Conservation (phyloP, 2,113 vertebrate species). For the Ageneiosus marmoratus region DNA sequence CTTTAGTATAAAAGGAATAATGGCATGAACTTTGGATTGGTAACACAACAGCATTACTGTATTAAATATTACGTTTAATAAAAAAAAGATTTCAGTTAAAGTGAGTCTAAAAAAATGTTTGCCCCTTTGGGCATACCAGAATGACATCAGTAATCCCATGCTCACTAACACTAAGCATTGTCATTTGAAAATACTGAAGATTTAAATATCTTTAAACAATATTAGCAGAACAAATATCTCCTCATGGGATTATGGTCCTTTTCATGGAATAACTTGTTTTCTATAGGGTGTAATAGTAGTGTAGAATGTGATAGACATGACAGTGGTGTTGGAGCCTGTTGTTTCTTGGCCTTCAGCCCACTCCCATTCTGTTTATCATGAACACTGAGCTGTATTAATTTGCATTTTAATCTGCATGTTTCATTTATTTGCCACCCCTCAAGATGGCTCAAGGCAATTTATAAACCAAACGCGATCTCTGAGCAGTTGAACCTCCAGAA, state of each 20-base stretch:
- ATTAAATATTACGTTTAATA: not conserved
- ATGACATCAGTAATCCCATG: not conserved
- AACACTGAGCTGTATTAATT: not conserved
- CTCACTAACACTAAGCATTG: not conserved
- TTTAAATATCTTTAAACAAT: conserved; percentile 18
- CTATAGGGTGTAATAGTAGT: conserved; percentile 24
- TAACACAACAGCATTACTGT: not conserved
- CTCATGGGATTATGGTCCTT: not conserved
- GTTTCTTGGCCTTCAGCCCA: conserved; percentile 5
- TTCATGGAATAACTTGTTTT: conserved; percentile 19
- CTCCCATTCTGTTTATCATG: not conserved
- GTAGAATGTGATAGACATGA: conserved; percentile 18
- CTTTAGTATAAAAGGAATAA: not conserved
- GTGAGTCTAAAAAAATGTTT: not conserved
- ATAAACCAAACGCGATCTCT: not conserved
- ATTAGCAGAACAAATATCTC: not conserved
- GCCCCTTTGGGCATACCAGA: not conserved
- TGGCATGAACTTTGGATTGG: not conserved
- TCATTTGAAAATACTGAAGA: conserved; percentile 1
- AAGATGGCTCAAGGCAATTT: not conserved
- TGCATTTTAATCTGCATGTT: conserved; percentile 15
- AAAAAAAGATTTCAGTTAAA: not conserved
- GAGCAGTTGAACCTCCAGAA: not conserved
- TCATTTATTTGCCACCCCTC: not conserved
- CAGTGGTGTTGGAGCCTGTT: not conserved